Conservation (phyloP, 2,797 vertebrate genomes). For the Anguilla anguilla region DNA sequence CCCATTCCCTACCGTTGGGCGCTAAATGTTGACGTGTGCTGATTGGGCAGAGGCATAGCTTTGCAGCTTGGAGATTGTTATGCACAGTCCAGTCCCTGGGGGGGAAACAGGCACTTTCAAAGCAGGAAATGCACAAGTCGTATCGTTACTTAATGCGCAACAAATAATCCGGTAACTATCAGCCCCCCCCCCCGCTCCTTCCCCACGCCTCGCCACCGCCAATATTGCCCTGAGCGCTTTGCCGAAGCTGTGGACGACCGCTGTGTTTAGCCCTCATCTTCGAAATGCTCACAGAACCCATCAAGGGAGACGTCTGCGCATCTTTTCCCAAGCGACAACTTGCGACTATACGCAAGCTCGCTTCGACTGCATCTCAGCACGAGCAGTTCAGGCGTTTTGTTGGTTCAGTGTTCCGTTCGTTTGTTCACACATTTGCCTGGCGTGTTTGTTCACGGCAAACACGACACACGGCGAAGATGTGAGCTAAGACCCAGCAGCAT, state of each 20-base stretch:
- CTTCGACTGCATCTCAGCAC: background rate
- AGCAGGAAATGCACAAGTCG: conserved; percentile 60
- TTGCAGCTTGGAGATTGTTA: conserved; percentile 52
- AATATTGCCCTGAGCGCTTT: conserved; percentile 53
- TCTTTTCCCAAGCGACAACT: background rate
- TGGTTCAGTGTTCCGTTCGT: background rate
- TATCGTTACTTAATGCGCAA: conserved; percentile 61
- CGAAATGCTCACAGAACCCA: conserved; percentile 64
- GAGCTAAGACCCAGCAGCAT: background rate
- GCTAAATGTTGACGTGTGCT: conserved; percentile 51
- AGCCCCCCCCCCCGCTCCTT: conserved; percentile 35
- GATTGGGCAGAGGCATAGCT: conserved; percentile 51
- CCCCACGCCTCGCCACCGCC: conserved; percentile 51
- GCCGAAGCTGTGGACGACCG: conserved; percentile 43
- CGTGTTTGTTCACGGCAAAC: background rate
- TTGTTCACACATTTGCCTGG: background rate
- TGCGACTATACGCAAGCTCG: background rate
- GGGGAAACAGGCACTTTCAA: conserved; percentile 55
- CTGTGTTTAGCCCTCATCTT: conserved; percentile 61
- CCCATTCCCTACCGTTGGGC: conserved; percentile 53
- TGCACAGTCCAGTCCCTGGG: conserved; percentile 52
- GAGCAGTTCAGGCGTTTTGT: background rate
- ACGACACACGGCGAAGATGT: background rate
- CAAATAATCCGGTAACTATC: conserved; percentile 56
- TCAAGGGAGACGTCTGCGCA: conserved; percentile 44